These are phyloP conservation scores for Piezodorus guildinii DNA, from an alignment of 1,140 invertebrate genomes.

Conservation along the genomic window DNA sequence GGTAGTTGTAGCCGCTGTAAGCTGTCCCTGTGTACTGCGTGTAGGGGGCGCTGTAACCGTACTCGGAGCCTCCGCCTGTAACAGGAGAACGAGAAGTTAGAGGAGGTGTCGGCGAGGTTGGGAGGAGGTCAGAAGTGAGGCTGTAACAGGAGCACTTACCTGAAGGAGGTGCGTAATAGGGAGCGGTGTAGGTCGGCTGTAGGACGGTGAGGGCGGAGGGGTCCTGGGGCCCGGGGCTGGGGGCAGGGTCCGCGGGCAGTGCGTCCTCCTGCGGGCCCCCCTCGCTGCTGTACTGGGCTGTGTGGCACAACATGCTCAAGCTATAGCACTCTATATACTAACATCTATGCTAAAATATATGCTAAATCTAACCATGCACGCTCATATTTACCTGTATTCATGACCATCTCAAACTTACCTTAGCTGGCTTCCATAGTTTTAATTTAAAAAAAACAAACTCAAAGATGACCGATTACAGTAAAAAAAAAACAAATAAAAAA, in stretches of 20 bases:
- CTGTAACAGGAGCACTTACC: conserved; percentile 11
- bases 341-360: too few species aligned
- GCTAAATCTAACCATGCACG: too few species aligned
- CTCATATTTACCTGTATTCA: too few species aligned
- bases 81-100: conserved; percentile 11
- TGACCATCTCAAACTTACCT: too few species aligned
- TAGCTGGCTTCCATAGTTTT: too few species aligned
- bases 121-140: not conserved
- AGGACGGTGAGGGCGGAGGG: conserved; percentile 36
- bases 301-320: conserved; percentile 27
- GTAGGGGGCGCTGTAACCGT: conserved; percentile 57
- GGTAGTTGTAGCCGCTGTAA: conserved; percentile 60
- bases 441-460: too few species aligned
- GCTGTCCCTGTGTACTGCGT: conserved; percentile 53
- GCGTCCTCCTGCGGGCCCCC: conserved; percentile 38
- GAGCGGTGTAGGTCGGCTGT: conserved; percentile 39
- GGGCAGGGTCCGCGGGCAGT: conserved; percentile 42
- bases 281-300: conserved; percentile 29
- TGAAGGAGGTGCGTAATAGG: conserved; percentile 37
- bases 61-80: conserved; percentile 43
- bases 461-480: too few species aligned
- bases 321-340: not conserved
- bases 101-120: not conserved
- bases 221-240: conserved; percentile 38
- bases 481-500: too few species aligned